Conservation (phyloP, 2,888 invertebrate species). For the Minunthozetes semirufus region DNA sequence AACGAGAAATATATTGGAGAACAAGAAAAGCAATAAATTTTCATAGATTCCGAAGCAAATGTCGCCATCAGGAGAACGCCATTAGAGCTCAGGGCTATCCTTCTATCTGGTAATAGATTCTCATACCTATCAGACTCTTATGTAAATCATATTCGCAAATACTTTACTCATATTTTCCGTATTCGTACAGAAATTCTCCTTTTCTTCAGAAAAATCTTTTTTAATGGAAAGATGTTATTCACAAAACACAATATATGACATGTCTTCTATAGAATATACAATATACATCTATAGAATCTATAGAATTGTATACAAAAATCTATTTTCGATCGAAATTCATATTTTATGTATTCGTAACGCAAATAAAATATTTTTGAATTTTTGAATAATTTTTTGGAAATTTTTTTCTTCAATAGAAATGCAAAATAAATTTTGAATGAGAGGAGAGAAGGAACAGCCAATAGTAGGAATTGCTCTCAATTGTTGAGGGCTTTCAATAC, state of each 20-base stretch:
- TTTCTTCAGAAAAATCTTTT: no score
- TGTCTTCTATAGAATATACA: no score
- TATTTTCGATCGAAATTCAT: background rate
- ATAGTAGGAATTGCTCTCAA: background rate
- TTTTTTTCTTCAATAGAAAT: background rate
- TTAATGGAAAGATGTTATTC: no score
- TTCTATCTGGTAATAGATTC: no score
- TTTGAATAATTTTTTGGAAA: background rate
- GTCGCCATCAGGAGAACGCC: background rate
- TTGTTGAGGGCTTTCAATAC: no score
- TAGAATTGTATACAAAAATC: no score
- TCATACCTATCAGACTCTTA: no score
- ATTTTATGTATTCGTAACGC: constrained; percentile 2
- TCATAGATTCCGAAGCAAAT: background rate
- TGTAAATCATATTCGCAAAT: no score
- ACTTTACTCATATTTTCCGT: no score
- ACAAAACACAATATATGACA: no score
- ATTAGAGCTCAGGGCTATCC: background rate
- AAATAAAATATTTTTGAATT: constrained; percentile 8
- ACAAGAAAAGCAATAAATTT: background rate
- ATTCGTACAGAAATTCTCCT: no score
- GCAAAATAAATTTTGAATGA: background rate
- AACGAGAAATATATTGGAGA: background rate
- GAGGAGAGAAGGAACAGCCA: background rate
- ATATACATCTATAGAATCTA: no score